Evolutionary conservation across 2,113 vertebrate species (phyloP).

Genomic region (Lycaon pictus): DNA sequence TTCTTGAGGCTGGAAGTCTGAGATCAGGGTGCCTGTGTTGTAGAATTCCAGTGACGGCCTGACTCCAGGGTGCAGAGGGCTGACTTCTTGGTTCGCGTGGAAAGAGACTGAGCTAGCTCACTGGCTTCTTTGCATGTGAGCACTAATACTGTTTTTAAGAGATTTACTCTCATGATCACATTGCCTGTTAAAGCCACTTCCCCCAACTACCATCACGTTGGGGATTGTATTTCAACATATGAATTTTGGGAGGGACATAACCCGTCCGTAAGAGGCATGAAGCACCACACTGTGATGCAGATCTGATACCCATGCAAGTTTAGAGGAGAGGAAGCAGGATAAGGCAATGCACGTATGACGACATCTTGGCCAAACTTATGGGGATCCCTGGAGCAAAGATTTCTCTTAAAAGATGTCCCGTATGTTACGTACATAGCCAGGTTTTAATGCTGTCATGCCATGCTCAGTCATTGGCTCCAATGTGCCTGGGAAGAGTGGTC

Average conservation of each 20-base stretch:
- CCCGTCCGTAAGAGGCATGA: no score
- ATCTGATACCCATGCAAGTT: not conserved
- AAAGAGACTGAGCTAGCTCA: not conserved
- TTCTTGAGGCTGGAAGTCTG: not conserved
- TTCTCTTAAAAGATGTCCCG: not conserved
- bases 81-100: not conserved
- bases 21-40: not conserved
- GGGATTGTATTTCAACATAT: not conserved
- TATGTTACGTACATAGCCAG: rapidly evolving
- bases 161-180: not conserved
- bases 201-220: not conserved
- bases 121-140: not conserved
- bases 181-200: not conserved
- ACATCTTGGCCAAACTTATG: not conserved
- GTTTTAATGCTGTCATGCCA: not conserved
- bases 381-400: not conserved
- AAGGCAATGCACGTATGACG: not conserved
- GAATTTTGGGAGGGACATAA: not conserved
- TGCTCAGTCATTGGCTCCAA: not conserved
- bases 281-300: not conserved
- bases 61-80: not conserved
- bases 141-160: not conserved
- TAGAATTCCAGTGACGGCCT: not conserved
- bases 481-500: not conserved
- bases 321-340: not conserved